Percentiles rank a stretch among this genome's conserved stretches.
Conservation (phyloP, 2,797 vertebrate species). For the Malurus leucopterus region DNA sequence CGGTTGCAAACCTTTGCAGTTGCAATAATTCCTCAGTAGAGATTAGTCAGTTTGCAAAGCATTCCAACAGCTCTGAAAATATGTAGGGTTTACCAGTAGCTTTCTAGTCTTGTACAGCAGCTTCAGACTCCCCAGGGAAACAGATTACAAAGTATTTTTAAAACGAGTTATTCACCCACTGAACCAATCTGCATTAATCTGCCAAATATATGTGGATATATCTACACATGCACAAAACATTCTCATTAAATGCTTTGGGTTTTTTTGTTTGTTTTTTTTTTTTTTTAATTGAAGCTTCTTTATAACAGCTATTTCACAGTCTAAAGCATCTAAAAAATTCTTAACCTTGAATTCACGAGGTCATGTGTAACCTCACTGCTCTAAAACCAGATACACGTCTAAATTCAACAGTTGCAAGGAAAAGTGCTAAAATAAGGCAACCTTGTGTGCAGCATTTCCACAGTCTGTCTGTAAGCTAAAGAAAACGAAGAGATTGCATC, state of each 20-base stretch:
- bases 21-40: background rate
- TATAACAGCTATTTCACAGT: background rate
- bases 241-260: background rate
- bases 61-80: background rate
- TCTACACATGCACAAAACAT: background rate
- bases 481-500: background rate
- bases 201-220: background rate
- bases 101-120: background rate
- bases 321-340: background rate
- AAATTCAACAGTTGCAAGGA: background rate
- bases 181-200: conserved; percentile 22
- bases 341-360: background rate
- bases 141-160: background rate
- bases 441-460: background rate
- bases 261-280: too few relatives aligned
- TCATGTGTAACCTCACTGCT: background rate
- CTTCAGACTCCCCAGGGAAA: background rate
- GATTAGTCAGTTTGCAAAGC: background rate
- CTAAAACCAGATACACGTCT: background rate
- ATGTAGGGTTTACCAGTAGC: background rate
- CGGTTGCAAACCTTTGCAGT: background rate
- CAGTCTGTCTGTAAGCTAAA: background rate
- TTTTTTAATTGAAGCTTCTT: background rate
- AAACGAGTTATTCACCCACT: conserved; percentile 10
- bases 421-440: background rate